Evolutionary conservation across 2,888 invertebrate genomes (phyloP), one percentile per base, ranked within the genome.

Genomic region (Athalia cordata): DNA sequence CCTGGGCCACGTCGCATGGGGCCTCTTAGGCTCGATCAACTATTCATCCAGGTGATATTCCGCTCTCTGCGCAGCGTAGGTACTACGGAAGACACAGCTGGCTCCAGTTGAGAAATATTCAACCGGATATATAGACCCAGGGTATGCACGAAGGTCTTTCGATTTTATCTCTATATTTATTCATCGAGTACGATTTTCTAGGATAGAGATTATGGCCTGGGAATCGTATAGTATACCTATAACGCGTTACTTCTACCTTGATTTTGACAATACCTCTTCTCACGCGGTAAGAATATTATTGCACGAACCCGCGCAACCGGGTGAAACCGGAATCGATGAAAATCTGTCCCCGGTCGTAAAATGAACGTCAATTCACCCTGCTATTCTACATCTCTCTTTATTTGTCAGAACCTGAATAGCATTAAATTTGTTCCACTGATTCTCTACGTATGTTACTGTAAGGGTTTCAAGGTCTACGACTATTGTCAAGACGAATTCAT

Each of bases 21-120:
- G 82, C 84, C 84, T 84, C 84, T 85, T 84, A 84, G 82, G 80
- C 80, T 79, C 83, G 81, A 86, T 86, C 82, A 83, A 85, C 83
- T 86, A 84, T 86, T 85, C 83, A 85, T 78, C 59, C 67, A 15
- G 52, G 49, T 72, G 59, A 72, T 78, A 78, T 78, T 47, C 74
- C 61, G 70, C 45, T 70, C 77, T 72, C 70, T 59, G 59, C 57
- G 45, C 59, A 9, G 66, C 45, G 59, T 45, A 15, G 59, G 45
- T 57, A 2, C 43, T 29, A 15, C 11, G 47, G 49, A 45, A 61
- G 62, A 75, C 62, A 13, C 75, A 75, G 75, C 75, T 75, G 75
- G 49, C 52, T 75, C 52, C 50, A 75, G 49, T 50, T 62, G 50
- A 75, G 75, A 29, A 75, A 62, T 62, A 75, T 75, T 52, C n/a